phyloP scores from a whole-genome alignment of 2,888 invertebrate species.

The Drosophila cognata region DNA sequence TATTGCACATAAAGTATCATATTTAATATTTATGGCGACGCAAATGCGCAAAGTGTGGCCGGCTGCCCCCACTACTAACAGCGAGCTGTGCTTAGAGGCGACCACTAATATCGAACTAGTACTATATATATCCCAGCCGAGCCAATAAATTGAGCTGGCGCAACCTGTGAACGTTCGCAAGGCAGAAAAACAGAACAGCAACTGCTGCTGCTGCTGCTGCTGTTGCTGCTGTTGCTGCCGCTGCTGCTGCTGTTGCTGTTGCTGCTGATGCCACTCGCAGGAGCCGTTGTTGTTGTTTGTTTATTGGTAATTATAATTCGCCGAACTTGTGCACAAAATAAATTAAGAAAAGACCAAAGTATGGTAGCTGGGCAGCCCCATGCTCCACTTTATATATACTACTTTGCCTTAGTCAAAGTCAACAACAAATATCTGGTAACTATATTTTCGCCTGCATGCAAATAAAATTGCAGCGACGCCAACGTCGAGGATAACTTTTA shows the following conservation, averaged over 20 bases:
- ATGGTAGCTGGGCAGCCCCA: constrained; percentile 35
- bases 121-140: constrained; percentile 34
- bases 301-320: constrained; percentile 77
- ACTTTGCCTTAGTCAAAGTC: constrained; percentile 49
- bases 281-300: constrained; percentile 43
- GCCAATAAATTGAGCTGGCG: constrained; percentile 74
- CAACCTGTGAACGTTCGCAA: constrained; percentile 46
- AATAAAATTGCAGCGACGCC: constrained; percentile 73
- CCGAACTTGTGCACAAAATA: constrained; percentile 75
- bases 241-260: too few species aligned
- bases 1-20: constrained; percentile 75
- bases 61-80: constrained; percentile 35
- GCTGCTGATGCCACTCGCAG: constrained; percentile 2
- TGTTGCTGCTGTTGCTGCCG: too few species aligned
- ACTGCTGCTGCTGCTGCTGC: constrained; percentile 10
- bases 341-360: constrained; percentile 80
- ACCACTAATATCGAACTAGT: constrained; percentile 74
- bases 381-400: constrained; percentile 29
- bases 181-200: constrained; percentile 24
- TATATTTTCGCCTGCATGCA: constrained; percentile 77
- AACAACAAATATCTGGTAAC: constrained; percentile 50
- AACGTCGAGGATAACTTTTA: constrained; percentile 74
- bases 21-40: constrained; percentile 82
- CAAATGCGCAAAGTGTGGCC: constrained; percentile 60
- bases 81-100: constrained; percentile 35